A percentile compares a stretch with the other conserved stretches of the same genome.
Conservation (phyloP, 1,140 invertebrate species). For the Caenorhabditis tropicalis region DNA sequence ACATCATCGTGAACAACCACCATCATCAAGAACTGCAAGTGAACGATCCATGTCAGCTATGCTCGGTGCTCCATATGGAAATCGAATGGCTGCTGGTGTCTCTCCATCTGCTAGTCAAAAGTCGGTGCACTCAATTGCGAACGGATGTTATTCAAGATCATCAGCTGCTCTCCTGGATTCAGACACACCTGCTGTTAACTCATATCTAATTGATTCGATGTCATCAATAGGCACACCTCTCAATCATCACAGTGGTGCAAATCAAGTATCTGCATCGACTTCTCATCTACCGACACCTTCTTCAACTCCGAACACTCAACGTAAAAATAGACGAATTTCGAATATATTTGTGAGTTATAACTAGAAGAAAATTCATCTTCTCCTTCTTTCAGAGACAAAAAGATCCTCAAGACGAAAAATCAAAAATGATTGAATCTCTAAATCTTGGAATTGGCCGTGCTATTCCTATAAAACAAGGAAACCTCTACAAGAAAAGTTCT, state of each 20-base stretch:
- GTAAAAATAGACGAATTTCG: slow-evolving; percentile 88
- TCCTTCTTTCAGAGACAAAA: slow-evolving; percentile 20
- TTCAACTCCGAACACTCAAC: slow-evolving; percentile 84
- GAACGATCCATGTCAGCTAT: slow-evolving; percentile 31
- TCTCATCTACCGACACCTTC: slow-evolving; percentile 77
- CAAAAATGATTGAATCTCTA: slow-evolving; percentile 48
- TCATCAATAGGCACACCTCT: background rate
- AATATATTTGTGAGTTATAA: slow-evolving; percentile 81
- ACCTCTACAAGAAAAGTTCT: slow-evolving; percentile 90
- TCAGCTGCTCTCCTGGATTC: slow-evolving; percentile 19
- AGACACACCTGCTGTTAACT: background rate
- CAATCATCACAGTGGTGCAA: background rate
- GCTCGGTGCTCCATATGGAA: slow-evolving; percentile 11
- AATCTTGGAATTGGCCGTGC: slow-evolving; percentile 86
- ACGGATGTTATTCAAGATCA: slow-evolving; percentile 28
- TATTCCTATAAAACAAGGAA: slow-evolving; percentile 95
- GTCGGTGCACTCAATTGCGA: slow-evolving; percentile 16
- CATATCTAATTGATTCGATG: slow-evolving; percentile 18
- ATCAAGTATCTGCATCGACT: slow-evolving; percentile 47
- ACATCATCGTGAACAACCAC: slow-evolving; percentile 25
- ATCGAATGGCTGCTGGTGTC: slow-evolving; percentile 17
- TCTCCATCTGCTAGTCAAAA: slow-evolving; percentile 25
- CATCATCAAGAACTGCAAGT: background rate
- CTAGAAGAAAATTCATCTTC: background rate
- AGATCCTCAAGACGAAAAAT: slow-evolving; percentile 48